Evolutionary conservation across 2,797 vertebrate species (phyloP).

Genomic region (Mastacembelus armatus): DNA sequence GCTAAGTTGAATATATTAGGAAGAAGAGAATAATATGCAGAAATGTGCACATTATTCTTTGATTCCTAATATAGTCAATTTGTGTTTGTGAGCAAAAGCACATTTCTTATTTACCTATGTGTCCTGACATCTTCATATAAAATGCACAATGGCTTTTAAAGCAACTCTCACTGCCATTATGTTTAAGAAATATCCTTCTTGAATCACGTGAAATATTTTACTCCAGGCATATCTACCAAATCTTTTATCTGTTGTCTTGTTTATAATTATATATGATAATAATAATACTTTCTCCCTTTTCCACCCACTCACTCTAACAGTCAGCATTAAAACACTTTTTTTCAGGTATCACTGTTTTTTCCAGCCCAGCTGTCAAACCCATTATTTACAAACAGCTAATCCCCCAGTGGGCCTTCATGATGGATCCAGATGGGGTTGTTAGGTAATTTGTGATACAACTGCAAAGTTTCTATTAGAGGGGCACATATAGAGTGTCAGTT

Average conservation of each 20-base stretch:
- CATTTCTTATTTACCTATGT: neutral
- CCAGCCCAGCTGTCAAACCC: slow-evolving; percentile 23
- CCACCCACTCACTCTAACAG: neutral
- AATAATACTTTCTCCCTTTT: too few species aligned
- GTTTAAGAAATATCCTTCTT: neutral
- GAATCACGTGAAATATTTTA: neutral
- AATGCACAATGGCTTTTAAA: neutral
- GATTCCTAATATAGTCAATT: too few species aligned
- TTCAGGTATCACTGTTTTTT: slow-evolving; percentile 1
- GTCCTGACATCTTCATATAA: neutral
- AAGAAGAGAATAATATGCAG: neutral
- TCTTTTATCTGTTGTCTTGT: neutral
- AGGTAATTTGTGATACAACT: slow-evolving; percentile 48
- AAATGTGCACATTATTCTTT: too few species aligned
- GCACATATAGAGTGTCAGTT: slow-evolving; percentile 25
- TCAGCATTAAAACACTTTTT: slow-evolving; percentile 16
- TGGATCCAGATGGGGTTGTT: slow-evolving; percentile 43
- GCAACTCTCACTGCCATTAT: neutral
- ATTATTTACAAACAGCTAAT: slow-evolving; percentile 45
- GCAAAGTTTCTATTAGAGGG: slow-evolving; percentile 46
- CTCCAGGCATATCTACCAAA: neutral
- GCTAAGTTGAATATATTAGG: neutral
- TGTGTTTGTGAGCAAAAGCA: neutral
- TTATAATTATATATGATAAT: too few species aligned
- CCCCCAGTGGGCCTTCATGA: slow-evolving; percentile 30